phyloP scores from a whole-genome alignment of 2,797 vertebrate species.

The Coluber constrictor region DNA sequence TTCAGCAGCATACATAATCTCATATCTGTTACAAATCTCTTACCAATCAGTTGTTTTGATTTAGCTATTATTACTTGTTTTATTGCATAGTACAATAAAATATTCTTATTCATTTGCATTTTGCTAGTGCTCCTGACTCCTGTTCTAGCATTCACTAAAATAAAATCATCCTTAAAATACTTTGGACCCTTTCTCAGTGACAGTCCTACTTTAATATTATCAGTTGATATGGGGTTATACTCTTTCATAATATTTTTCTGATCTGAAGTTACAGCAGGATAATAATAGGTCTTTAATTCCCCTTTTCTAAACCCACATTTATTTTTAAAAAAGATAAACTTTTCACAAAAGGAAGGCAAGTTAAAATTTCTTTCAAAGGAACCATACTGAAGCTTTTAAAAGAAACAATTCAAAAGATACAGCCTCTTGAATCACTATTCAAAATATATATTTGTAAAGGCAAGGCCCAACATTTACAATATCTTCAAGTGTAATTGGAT shows the following conservation, averaged over 20 bases:
- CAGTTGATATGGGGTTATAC: neutral
- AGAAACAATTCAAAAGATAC: neutral
- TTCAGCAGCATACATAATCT: neutral
- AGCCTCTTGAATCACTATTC: neutral
- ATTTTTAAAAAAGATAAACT: neutral
- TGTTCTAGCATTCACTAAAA: neutral
- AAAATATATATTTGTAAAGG: neutral
- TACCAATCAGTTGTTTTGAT: neutral
- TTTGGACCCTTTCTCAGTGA: neutral
- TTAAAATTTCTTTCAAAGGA: neutral
- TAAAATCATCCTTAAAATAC: neutral
- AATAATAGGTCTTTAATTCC: neutral
- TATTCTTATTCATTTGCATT: neutral
- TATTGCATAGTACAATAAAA: neutral
- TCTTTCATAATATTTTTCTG: neutral
- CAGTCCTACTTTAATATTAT: neutral
- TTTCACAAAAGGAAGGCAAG: neutral
- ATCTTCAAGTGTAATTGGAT: neutral
- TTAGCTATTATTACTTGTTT: neutral
- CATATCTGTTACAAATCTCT: neutral
- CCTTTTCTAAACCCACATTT: neutral
- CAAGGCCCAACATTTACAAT: neutral
- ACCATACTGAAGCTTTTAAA: neutral
- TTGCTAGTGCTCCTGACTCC: neutral
- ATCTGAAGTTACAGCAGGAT: neutral